A percentile compares a stretch with the other conserved stretches of the same genome.
Conservation (phyloP, 2,113 vertebrate species). For the Oreochromis aureus region DNA sequence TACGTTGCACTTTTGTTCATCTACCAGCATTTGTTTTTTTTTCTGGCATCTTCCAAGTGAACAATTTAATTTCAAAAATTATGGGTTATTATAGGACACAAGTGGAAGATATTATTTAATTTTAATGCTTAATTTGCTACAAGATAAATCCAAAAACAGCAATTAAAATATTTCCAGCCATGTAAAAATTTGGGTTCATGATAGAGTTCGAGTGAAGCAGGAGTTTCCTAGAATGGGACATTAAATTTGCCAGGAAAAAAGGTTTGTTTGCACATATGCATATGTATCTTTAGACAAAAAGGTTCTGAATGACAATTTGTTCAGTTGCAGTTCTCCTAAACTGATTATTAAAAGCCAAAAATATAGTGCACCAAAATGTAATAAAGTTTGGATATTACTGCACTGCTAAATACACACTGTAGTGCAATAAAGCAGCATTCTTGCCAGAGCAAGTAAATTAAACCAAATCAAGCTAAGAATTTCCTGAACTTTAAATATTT, state of each 20-base stretch:
- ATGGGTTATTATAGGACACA: conserved; percentile 28
- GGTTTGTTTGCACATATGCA: neutral
- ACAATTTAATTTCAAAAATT: conserved; percentile 55
- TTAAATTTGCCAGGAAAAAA: neutral
- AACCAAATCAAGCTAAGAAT: neutral
- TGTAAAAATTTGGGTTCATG: neutral
- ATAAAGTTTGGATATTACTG: neutral
- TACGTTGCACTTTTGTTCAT: rapidly evolving
- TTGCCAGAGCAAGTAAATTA: neutral
- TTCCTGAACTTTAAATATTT: neutral
- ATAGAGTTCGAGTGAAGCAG: neutral
- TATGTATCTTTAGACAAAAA: neutral
- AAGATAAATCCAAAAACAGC: conserved; percentile 58
- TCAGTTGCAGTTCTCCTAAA: neutral
- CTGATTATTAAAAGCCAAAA: neutral
- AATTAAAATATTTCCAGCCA: conserved; percentile 41
- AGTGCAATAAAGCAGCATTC: neutral
- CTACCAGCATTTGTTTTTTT: neutral
- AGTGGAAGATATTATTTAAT: conserved; percentile 65
- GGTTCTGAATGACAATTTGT: neutral
- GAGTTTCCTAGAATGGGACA: neutral
- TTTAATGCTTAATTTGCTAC: conserved; percentile 61
- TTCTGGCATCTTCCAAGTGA: conserved; percentile 16
- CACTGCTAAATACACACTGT: neutral
- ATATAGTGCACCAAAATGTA: neutral